Conservation (phyloP, 1,140 invertebrate species). For the Drosophila oshimai region DNA sequence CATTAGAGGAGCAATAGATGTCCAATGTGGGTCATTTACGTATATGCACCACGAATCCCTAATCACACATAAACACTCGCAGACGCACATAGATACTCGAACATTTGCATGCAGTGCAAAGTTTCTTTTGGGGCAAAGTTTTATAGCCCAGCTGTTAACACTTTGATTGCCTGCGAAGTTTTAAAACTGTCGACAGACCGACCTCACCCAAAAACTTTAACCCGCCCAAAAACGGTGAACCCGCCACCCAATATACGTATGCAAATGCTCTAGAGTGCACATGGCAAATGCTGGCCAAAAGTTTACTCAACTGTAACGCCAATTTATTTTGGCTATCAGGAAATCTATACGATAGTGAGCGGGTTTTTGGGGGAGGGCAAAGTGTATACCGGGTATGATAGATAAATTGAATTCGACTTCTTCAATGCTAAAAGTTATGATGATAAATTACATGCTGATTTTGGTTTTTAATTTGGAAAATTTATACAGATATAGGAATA, state of each 20-base stretch:
- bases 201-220: conserved; percentile 17
- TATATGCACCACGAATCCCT: neutral
- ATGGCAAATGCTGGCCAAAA: conserved; percentile 44
- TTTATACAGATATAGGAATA: neutral
- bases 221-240: conserved; percentile 3
- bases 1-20: conserved; percentile 24
- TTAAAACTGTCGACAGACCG: conserved; percentile 44
- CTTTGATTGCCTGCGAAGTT: conserved; percentile 72
- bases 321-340: conserved; percentile 45
- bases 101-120: conserved; percentile 47
- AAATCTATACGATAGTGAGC: conserved; percentile 28
- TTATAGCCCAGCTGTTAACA: conserved; percentile 70
- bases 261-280: conserved; percentile 65
- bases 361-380: no score
- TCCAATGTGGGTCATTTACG: conserved; percentile 18
- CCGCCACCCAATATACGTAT: conserved; percentile 39
- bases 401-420: neutral
- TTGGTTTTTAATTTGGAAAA: neutral
- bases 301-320: conserved; percentile 54
- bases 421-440: neutral
- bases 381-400: neutral
- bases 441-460: neutral
- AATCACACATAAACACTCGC: neutral
- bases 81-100: neutral
- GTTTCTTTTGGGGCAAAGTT: conserved; percentile 65